Percentiles rank a stretch among this genome's conserved stretches.
Evolutionary conservation across 2,113 vertebrate species (phyloP).

Genomic region (Albula glossodonta): DNA sequence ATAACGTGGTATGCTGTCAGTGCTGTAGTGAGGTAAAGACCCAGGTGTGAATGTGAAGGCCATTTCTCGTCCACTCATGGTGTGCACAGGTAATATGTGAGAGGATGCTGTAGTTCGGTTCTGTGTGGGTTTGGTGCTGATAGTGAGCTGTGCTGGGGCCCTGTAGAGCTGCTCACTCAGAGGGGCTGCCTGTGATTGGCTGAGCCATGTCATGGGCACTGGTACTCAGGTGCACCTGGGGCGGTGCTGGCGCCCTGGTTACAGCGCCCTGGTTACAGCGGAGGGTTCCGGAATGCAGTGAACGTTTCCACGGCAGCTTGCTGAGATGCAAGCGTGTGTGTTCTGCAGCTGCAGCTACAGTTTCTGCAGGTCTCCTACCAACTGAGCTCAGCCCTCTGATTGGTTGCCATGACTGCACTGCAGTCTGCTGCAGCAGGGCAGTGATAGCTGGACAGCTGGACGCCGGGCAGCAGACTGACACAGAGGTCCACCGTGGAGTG

Average conservation of each 20-base stretch:
- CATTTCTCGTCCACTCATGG: background rate
- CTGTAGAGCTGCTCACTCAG: background rate
- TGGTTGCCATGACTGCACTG: slow-evolving; percentile 2
- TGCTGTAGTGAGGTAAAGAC: background rate
- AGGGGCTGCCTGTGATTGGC: background rate
- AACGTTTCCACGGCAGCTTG: no score
- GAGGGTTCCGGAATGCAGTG: background rate
- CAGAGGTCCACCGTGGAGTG: background rate
- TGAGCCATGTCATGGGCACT: no score
- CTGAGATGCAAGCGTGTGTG: no score
- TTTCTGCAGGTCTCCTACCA: background rate
- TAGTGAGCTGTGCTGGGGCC: no score
- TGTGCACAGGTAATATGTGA: background rate
- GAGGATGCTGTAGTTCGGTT: no score
- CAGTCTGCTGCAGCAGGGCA: background rate
- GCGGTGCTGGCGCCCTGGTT: background rate
- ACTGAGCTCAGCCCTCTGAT: background rate
- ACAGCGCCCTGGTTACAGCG: background rate
- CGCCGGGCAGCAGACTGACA: background rate
- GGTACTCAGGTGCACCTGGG: background rate
- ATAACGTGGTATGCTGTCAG: background rate
- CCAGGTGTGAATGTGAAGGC: no score
- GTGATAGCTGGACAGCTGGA: background rate
- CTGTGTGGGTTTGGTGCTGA: no score
- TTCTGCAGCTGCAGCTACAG: background rate